Conservation (phyloP, 2,797 vertebrate species). For the Pseudochirops cupreus region DNA sequence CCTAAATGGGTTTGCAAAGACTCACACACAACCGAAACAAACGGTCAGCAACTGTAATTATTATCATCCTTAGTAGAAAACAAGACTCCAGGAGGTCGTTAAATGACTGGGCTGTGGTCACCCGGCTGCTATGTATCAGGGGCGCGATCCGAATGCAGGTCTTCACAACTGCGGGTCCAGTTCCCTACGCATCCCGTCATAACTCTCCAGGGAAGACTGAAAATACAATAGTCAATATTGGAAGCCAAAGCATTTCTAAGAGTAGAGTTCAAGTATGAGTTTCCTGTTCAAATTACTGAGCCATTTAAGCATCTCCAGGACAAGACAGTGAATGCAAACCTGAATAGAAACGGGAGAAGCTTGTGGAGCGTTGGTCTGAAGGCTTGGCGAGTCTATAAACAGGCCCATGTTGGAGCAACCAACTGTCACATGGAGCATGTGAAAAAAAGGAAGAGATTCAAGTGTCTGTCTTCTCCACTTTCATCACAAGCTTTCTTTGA, state of each 20-base stretch:
- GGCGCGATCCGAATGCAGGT: background rate
- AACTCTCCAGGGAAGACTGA: background rate
- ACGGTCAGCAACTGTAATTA: too few relatives aligned
- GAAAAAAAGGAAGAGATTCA: background rate
- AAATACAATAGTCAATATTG: background rate
- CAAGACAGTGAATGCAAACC: constrained; percentile 1
- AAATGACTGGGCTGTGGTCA: background rate
- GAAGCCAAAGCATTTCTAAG: background rate
- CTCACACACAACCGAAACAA: too few relatives aligned
- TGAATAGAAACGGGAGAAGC: background rate
- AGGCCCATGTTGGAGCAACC: background rate
- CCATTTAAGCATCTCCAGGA: background rate
- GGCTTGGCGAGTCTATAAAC: background rate
- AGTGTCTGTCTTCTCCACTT: background rate
- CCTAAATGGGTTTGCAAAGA: too few relatives aligned
- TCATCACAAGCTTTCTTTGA: background rate
- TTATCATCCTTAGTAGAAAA: too few relatives aligned
- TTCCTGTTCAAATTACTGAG: background rate
- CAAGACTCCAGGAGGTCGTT: background rate
- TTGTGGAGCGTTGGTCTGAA: background rate
- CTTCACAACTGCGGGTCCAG: background rate
- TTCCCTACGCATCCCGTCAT: background rate
- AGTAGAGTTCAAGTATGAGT: background rate
- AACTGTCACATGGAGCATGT: background rate
- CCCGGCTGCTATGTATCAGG: background rate